Conservation (phyloP, 2,888 invertebrate species). For the Zonitis immaculata region DNA sequence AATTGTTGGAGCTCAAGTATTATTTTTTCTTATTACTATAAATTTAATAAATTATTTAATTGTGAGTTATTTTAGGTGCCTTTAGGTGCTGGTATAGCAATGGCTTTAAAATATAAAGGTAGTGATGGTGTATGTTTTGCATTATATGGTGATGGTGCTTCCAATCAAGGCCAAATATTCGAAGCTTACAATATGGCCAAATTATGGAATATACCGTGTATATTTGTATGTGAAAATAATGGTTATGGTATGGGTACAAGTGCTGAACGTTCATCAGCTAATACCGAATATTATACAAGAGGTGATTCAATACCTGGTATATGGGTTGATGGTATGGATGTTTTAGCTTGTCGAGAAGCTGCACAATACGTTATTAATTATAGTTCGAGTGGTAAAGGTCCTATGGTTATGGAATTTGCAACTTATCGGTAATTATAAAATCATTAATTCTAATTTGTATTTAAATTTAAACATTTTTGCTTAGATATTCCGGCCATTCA, state of each 20-base stretch:
- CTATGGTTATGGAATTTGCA: constrained; percentile 86
- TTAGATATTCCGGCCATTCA: constrained; percentile 88
- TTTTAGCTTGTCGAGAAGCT: constrained; percentile 86
- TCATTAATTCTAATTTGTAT: no score
- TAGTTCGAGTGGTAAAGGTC: constrained; percentile 82
- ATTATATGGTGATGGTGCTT: constrained; percentile 90
- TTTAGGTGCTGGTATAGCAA: constrained; percentile 88
- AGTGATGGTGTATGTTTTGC: constrained; percentile 84
- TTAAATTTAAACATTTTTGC: no score
- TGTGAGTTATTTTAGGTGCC: constrained; percentile 63
- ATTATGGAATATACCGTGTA: constrained; percentile 86
- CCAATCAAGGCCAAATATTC: constrained; percentile 91
- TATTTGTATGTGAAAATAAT: constrained; percentile 98
- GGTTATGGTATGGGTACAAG: constrained; percentile 99
- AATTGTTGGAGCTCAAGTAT: constrained; percentile 98
- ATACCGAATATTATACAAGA: constrained; percentile 84
- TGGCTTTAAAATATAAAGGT: constrained; percentile 83
- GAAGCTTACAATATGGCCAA: constrained; percentile 95
- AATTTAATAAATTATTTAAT: background rate
- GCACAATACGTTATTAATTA: constrained; percentile 77
- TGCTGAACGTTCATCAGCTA: constrained; percentile 80
- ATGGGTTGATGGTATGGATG: constrained; percentile 98
- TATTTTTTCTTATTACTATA: no score
- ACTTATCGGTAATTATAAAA: constrained; percentile 72
- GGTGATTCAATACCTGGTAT: constrained; percentile 96